Base-by-base conservation (phyloP, 2,113 vertebrate species). In the Corythaeola cristata region DNA sequence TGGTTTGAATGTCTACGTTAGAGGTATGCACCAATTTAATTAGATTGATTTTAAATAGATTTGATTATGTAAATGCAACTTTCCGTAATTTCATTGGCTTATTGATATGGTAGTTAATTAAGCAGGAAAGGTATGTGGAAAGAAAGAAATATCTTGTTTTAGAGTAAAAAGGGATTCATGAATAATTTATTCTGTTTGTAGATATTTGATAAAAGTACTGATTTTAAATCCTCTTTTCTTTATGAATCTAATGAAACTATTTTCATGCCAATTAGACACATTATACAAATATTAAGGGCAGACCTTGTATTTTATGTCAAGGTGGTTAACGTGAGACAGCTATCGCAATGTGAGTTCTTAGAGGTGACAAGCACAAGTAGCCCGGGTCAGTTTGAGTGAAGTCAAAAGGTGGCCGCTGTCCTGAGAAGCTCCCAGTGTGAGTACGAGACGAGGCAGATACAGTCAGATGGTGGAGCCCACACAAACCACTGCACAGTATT, bases 51-150 rank as follows among this genome's bases (percentile, higher is more conserved):
- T 85, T 52, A 91, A 90, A 91, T 47, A 71, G 58, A 83, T 88
- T 79, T 88, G 63, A 86, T 90, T 80, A 93, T 91, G 77, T 83
- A 93, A 95, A 89, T 82, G 35, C 33, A 85, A 37, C 30, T 64
- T 95, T 32, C 39, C 0, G 0, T 76, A n/a, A 81, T 85, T 87
- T 86, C 35, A 92, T 72, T 95, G 77, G 20, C 53, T 90, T 96
- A 88, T 96, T 93, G 90, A 94, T 92, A 82, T 6, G 5, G 28
- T 76, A 90, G 80, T 95, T 95, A 93, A 92, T 92, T 89, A 92
- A 87, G 33, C 32, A 81, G 52, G 26, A 89, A 78, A 90, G 62
- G 24, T 52, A 78, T 53, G 49, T 62, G 53, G 59, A 53, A 78
- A 67, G 79, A 80, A 84, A 84, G 41, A 90, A 39, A 45, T 30